phyloP scores from a whole-genome alignment of 2,113 vertebrate species.

The Pyxicephalus adspersus region DNA sequence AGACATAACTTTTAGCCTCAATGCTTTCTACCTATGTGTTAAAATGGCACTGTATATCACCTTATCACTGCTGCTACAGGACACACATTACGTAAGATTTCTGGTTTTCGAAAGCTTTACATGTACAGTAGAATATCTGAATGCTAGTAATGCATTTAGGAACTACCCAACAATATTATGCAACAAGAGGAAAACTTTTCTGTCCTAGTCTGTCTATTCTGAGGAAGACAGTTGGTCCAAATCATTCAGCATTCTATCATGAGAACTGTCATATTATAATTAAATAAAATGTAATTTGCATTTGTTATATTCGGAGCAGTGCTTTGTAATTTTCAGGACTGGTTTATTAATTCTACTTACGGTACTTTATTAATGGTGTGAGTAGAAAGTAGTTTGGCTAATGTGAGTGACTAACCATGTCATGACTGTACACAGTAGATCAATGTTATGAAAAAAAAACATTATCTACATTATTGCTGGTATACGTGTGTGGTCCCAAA shows the following conservation, averaged over 20 bases:
- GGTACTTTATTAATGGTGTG: too few relatives aligned
- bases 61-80: neutral
- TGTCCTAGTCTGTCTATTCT: neutral
- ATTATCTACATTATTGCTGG: too few relatives aligned
- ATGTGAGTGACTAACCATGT: too few relatives aligned
- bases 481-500: too few relatives aligned
- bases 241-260: slow-evolving; percentile 8
- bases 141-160: slow-evolving; percentile 31
- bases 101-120: slow-evolving; percentile 35
- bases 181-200: neutral
- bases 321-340: neutral
- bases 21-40: neutral
- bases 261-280: neutral
- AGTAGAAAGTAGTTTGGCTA: too few relatives aligned
- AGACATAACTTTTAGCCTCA: neutral
- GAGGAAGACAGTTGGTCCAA: neutral
- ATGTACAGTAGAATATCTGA: slow-evolving; percentile 18
- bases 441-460: too few relatives aligned
- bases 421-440: too few relatives aligned
- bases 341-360: too few relatives aligned
- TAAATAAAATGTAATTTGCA: neutral
- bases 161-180: slow-evolving; percentile 60
- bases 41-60: neutral
- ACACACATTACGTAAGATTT: neutral
- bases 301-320: slow-evolving; percentile 12